These are phyloP conservation scores for Rhombomys opimus DNA, from an alignment of 2,113 vertebrate species.

Conservation along the genomic window DNA sequence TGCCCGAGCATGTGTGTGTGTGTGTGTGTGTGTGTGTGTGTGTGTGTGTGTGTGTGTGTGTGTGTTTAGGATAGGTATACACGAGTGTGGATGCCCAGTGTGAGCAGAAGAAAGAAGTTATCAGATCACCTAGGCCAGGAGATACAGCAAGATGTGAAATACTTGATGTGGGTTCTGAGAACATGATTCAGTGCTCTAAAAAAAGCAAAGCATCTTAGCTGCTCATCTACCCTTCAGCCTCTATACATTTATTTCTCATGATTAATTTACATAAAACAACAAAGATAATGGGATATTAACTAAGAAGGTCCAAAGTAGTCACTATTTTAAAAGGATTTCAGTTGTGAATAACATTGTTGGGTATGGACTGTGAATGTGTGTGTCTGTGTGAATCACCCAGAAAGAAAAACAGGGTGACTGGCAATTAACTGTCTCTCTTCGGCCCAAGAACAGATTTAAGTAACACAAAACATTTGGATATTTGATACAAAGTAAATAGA, in stretches of 20 bases:
- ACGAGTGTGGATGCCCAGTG: neutral
- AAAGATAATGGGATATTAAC: neutral
- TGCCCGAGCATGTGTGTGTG: neutral
- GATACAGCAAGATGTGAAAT: neutral
- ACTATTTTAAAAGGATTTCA: neutral
- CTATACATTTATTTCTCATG: neutral
- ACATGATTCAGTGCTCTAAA: neutral
- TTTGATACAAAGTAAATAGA: neutral
- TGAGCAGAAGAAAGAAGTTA: too few relatives aligned
- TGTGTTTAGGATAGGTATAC: neutral
- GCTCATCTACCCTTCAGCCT: neutral
- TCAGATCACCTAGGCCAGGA: neutral
- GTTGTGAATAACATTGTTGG: neutral
- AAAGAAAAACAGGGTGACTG: neutral
- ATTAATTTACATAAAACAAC: neutral
- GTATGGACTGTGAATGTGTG: fast-evolving
- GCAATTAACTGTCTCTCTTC: neutral
- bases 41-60: neutral
- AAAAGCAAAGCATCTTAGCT: neutral
- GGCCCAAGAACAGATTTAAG: neutral
- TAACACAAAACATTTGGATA: neutral
- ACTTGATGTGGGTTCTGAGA: neutral
- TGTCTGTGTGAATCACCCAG: neutral
- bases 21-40: neutral
- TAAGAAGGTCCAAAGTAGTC: neutral